Conservation (phyloP, 2,888 invertebrate species). For the Vandiemenella viatica region DNA sequence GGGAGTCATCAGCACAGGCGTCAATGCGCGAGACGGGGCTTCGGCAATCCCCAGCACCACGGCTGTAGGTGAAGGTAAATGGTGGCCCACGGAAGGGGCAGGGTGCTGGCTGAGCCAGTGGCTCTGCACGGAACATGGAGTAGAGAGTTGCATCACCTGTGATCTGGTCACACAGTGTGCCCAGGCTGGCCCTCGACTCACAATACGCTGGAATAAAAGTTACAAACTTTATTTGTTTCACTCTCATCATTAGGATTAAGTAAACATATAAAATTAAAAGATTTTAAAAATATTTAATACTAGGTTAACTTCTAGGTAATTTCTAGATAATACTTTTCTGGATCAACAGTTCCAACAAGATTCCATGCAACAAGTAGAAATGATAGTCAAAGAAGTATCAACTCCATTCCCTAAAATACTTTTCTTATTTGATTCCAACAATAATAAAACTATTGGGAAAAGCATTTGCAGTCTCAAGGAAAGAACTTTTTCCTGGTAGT, state of each 20-base stretch:
- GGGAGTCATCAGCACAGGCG: conserved; percentile 84
- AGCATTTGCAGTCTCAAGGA: no score
- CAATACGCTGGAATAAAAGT: conserved; percentile 54
- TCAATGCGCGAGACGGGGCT: conserved; percentile 83
- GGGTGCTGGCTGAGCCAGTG: conserved; percentile 60
- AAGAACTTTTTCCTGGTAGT: no score
- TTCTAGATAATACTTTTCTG: no score
- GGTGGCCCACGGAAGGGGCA: conserved; percentile 82
- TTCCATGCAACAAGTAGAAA: no score
- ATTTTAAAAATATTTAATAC: no score
- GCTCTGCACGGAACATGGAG: conserved; percentile 75
- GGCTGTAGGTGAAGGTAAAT: conserved; percentile 69
- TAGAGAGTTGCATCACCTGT: conserved; percentile 78
- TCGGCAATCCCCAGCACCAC: conserved; percentile 79
- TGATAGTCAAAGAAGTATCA: no score
- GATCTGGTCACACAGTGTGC: conserved; percentile 70
- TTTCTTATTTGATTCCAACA: no score
- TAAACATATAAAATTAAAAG: background rate
- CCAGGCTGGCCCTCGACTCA: conserved; percentile 52
- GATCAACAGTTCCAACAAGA: no score
- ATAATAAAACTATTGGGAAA: no score
- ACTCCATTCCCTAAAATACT: no score
- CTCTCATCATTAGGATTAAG: background rate
- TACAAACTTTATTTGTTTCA: background rate
- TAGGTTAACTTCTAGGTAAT: no score